Conservation (phyloP, 2,888 invertebrate genomes). For the Andrena camellia region DNA sequence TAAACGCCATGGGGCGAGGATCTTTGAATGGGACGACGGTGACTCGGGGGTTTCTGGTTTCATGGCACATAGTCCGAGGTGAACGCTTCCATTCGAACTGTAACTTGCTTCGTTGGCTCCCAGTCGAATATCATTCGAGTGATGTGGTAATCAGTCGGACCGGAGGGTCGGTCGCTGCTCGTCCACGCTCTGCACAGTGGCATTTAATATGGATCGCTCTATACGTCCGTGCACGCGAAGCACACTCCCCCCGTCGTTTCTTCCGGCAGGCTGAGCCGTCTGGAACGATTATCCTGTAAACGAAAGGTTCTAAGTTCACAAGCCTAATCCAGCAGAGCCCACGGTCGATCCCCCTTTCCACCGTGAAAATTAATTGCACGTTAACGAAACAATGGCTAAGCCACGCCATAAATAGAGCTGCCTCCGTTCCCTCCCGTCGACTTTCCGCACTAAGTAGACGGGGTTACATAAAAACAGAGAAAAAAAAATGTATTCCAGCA, state of each 20-base stretch:
- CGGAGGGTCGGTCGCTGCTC: too few species aligned
- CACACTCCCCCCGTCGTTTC: neutral
- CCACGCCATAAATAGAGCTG: conserved; percentile 4
- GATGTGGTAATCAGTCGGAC: too few species aligned
- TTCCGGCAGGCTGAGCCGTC: neutral
- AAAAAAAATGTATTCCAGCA: neutral
- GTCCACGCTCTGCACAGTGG: too few species aligned
- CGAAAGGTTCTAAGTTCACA: conserved; percentile 8
- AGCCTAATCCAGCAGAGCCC: conserved; percentile 5
- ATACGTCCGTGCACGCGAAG: too few species aligned
- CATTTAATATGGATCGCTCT: too few species aligned
- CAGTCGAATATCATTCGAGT: too few species aligned
- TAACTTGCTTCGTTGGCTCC: neutral
- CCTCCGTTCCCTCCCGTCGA: neutral
- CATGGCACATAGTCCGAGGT: neutral
- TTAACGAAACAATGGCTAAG: conserved; percentile 13
- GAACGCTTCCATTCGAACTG: neutral
- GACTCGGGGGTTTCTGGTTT: conserved; percentile 20
- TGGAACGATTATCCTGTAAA: neutral
- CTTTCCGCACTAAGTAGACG: neutral
- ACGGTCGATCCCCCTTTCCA: neutral
- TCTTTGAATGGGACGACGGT: conserved; percentile 10
- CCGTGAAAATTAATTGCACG: conserved; percentile 3
- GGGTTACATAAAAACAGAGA: neutral
- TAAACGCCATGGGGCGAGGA: neutral